A percentile compares a stretch with the other conserved stretches of the same genome.
Evolutionary conservation across 1,140 invertebrate genomes (phyloP).

Genomic region (Anastrepha ludens): DNA sequence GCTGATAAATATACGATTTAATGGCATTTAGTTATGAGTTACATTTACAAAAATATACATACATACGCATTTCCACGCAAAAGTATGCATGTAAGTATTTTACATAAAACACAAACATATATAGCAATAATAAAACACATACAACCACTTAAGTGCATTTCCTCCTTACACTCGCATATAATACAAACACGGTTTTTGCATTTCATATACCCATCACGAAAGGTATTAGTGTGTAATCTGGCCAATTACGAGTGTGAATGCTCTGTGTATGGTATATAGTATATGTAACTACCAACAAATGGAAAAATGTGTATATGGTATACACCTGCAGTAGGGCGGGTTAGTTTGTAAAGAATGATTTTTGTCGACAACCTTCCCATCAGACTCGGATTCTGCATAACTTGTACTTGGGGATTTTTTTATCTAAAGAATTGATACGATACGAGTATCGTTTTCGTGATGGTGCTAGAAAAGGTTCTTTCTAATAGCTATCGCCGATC

Average conservation of each 20-base stretch:
- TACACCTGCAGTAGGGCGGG: too few species aligned
- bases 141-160: slow-evolving; percentile 25
- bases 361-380: too few species aligned
- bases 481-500: too few species aligned
- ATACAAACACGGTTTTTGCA: background rate
- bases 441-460: too few species aligned
- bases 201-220: background rate
- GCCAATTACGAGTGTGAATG: background rate
- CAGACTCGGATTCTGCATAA: too few species aligned
- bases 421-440: too few species aligned
- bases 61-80: background rate
- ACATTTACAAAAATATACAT: background rate
- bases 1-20: slow-evolving; percentile 49
- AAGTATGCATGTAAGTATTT: too few species aligned
- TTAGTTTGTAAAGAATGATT: too few species aligned
- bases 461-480: too few species aligned
- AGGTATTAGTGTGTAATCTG: background rate
- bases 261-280: background rate
- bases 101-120: background rate
- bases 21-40: background rate
- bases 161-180: background rate
- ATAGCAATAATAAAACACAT: background rate
- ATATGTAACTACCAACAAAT: background rate
- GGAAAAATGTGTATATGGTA: background rate
- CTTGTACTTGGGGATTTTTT: too few species aligned